Conservation (phyloP, 2,797 vertebrate species). For the Eidolon dupreanum region DNA sequence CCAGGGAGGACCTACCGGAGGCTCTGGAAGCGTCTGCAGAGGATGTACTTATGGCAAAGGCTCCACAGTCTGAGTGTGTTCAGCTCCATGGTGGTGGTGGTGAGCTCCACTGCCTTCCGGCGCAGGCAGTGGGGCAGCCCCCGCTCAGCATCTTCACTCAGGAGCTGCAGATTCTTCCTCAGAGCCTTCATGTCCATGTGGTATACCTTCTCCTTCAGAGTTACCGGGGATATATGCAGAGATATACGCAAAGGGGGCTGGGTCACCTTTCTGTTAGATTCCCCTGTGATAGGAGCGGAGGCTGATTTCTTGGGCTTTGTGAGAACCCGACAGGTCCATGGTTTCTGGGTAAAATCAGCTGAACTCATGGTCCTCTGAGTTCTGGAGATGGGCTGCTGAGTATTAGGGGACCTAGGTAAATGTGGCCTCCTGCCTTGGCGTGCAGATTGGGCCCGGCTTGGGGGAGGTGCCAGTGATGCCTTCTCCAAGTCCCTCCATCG, state of each 20-base stretch:
- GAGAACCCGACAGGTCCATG: not conserved
- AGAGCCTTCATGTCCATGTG: constrained; percentile 67
- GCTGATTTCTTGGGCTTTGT: constrained; percentile 49
- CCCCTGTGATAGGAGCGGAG: constrained; percentile 20
- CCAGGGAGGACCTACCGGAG: constrained; percentile 69
- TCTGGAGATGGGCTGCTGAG: not conserved
- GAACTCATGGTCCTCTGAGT: constrained; percentile 22
- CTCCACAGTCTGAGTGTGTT: constrained; percentile 40
- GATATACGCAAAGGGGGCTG: not conserved
- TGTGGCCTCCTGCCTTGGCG: not conserved
- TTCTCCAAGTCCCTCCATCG: constrained; percentile 7
- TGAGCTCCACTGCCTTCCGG: constrained; percentile 58
- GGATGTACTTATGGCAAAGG: constrained; percentile 79
- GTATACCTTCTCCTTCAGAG: constrained; percentile 54
- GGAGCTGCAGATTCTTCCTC: constrained; percentile 73
- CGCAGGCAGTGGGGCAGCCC: constrained; percentile 62
- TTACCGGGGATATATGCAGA: not conserved
- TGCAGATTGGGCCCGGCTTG: constrained; percentile 49
- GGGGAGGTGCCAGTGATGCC: not conserved
- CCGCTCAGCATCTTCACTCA: constrained; percentile 32
- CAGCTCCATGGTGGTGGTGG: constrained; percentile 50
- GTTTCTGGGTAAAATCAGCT: not conserved
- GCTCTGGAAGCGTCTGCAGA: constrained; percentile 60
- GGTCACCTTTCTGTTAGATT: not conserved
- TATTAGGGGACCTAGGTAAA: not conserved